Evolutionary conservation across 2,888 invertebrate species (phyloP).

Genomic region (Phortica okadai): DNA sequence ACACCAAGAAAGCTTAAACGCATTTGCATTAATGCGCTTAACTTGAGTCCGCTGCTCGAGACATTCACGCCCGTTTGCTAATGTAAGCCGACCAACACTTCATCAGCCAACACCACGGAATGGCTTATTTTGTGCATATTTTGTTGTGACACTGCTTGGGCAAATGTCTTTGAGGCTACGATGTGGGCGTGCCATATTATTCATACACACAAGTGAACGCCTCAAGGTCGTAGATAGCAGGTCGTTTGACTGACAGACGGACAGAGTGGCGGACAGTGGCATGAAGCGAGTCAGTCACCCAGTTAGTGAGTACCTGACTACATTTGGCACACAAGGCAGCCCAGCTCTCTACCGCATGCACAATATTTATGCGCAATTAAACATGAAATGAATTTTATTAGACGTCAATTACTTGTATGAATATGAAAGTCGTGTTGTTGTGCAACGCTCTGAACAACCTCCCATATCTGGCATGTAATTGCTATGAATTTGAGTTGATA

Average conservation of each 20-base stretch:
- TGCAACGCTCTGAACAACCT: too few relatives aligned
- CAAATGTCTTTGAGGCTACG: neutral
- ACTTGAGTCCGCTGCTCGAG: neutral
- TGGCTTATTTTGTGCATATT: too few relatives aligned
- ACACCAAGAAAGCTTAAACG: neutral
- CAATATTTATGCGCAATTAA: constrained; percentile 58
- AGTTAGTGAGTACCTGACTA: too few relatives aligned
- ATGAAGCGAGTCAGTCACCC: neutral
- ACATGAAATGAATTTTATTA: constrained; percentile 56
- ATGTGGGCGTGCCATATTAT: neutral
- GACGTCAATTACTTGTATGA: constrained; percentile 54
- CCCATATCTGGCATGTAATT: too few relatives aligned
- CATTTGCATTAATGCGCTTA: constrained; percentile 25
- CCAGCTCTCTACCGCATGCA: too few relatives aligned
- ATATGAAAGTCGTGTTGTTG: too few relatives aligned
- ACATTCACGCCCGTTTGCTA: neutral
- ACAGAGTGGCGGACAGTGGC: neutral
- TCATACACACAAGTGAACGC: constrained; percentile 8
- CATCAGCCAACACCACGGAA: too few relatives aligned
- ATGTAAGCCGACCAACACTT: neutral
- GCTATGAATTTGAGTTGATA: too few relatives aligned
- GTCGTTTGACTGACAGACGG: neutral
- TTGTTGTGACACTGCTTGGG: neutral
- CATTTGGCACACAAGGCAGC: too few relatives aligned
- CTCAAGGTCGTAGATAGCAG: constrained; percentile 10